Evolutionary conservation across 2,113 vertebrate species (phyloP).

Genomic region (Phaethornis superciliosus): DNA sequence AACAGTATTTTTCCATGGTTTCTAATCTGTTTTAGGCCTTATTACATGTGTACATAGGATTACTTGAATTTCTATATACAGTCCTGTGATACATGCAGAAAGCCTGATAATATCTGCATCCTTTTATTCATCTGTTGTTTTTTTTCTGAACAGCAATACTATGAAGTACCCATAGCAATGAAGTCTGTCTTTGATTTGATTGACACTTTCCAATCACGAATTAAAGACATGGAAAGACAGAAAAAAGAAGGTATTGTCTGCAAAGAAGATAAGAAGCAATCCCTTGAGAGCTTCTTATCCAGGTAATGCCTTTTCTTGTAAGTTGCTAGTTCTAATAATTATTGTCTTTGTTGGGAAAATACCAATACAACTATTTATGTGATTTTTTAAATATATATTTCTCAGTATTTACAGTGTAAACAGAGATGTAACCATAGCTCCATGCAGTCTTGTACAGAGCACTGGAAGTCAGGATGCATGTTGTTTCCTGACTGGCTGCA

Average conservation of each 20-base stretch:
- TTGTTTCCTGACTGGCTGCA: not conserved
- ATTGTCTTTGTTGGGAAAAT: not conserved
- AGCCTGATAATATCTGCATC: not conserved
- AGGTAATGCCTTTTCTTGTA: constrained; percentile 76
- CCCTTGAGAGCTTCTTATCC: constrained; percentile 95
- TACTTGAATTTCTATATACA: not conserved
- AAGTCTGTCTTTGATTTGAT: constrained; percentile 94
- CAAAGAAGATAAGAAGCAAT: constrained; percentile 96
- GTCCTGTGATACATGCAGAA: not conserved
- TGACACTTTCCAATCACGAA: constrained; percentile 95
- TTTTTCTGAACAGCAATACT: constrained; percentile 87
- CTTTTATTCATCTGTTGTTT: not conserved
- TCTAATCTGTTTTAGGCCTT: not conserved
- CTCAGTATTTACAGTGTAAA: not conserved
- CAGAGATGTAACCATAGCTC: not conserved
- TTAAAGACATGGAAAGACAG: constrained; percentile 97
- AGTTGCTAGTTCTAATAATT: not conserved
- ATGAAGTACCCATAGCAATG: constrained; percentile 97
- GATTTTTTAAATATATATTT: not conserved
- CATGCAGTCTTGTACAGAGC: not conserved
- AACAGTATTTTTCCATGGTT: not conserved
- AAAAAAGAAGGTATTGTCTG: constrained; percentile 92
- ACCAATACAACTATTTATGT: not conserved
- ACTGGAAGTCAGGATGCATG: not conserved
- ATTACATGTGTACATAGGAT: not conserved